Evolutionary conservation across 2,888 invertebrate species (phyloP).

Genomic region (Mythimna albipuncta): DNA sequence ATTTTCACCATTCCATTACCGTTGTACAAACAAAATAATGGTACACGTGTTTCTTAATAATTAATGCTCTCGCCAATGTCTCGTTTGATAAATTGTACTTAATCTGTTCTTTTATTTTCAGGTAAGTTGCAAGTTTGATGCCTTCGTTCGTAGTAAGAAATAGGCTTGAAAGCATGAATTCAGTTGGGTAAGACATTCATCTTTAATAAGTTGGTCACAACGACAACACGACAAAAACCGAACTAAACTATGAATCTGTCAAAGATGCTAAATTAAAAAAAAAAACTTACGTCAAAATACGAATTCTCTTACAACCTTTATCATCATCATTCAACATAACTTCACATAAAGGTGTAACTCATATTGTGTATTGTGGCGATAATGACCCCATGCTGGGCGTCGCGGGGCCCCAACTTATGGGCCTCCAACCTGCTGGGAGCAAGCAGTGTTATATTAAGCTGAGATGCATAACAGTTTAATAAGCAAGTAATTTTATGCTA

Average conservation of each 20-base stretch:
- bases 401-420: conserved; percentile 60
- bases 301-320: background rate
- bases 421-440: conserved; percentile 53
- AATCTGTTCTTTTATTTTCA: conserved; percentile 38
- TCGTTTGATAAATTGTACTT: background rate
- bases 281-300: background rate
- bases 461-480: conserved; percentile 49
- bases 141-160: background rate
- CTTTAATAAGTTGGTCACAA: too few species aligned
- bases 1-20: too few species aligned
- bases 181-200: conserved; percentile 8
- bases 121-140: conserved; percentile 53
- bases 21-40: too few species aligned
- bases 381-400: conserved; percentile 63
- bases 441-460: conserved; percentile 50
- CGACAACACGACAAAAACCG: background rate
- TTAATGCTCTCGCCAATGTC: background rate
- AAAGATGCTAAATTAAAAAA: background rate
- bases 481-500: conserved; percentile 25
- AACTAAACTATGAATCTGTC: background rate
- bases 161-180: background rate
- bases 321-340: conserved; percentile 6
- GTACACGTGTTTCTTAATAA: too few species aligned
- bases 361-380: conserved; percentile 58
- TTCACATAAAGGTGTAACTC: conserved; percentile 48